Evolutionary conservation across 2,888 invertebrate species (phyloP), one percentile per base, ranked within the genome.

Genomic region (Ormia ochracea): DNA sequence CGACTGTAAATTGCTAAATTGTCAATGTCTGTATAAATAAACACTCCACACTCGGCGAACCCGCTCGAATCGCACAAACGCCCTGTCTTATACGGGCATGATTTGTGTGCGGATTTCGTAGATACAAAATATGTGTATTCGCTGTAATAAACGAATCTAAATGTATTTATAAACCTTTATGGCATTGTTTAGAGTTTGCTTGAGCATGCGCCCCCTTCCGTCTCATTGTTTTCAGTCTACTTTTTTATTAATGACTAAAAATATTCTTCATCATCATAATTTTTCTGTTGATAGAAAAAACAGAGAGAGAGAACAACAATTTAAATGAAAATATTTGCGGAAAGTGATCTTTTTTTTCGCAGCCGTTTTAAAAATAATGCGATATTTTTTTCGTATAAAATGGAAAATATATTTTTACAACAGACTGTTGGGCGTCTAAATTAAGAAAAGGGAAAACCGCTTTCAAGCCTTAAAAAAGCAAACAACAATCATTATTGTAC

Each of bases 1-100:
- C 72, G 61, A 63, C 68, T 43, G 76, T 80, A 80, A 80, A 80
- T 80, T 80, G 61, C 68, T 41, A 68, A 72, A 80, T 80, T 80
- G 76, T 72, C 80, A 80, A 80, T 76, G 80, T 58, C 65, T 70
- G 38, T 75, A 66, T 38, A 66, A 72, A 77, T 63, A 70, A 45
- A 38, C 33, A 68, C 33, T 56, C 52, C 36, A 38, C 33, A 68
- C 33, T 56, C 52, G 28, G 69, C 52, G 21, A 54, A 19, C 9
- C 33, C 54, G 17, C 52, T 59, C 54, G 17, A 50, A 31, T 61
- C 61, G 43, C 26, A 14, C 33, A 52, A 48, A 59, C 31, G 28
- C 4, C 17, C 10, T 17, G 41, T 50, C 6, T 73, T 14, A 5
- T 36, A n/a, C 36, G 21, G 2, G 14, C 48, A 52, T 48, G 65